phyloP scores from a whole-genome alignment of 2,888 invertebrate species.

The Oasisia sp. region DNA sequence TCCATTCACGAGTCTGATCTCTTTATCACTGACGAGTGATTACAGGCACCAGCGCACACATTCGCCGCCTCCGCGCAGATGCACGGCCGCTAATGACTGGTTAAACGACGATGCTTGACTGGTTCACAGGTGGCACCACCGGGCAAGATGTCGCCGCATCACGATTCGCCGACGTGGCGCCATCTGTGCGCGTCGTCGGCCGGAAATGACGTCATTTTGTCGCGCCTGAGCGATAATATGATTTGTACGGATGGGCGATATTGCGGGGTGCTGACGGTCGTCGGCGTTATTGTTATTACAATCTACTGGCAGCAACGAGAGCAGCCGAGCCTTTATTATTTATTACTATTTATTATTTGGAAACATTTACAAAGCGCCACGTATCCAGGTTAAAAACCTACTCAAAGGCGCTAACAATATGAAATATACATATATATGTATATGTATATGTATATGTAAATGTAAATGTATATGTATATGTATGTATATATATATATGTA shows the following conservation, averaged over 20 bases:
- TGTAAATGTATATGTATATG: too few relatives aligned
- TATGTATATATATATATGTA: too few relatives aligned
- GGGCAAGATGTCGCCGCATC: not conserved
- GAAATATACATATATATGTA: too few relatives aligned
- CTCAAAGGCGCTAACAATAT: too few relatives aligned
- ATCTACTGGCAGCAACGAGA: not conserved
- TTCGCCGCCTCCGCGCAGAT: not conserved
- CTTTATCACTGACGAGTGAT: slow-evolving; percentile 2
- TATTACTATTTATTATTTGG: not conserved
- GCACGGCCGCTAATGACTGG: not conserved
- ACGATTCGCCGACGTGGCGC: not conserved
- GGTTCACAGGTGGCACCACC: not conserved
- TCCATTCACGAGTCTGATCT: slow-evolving; percentile 7
- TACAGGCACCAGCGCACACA: not conserved
- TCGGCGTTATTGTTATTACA: not conserved
- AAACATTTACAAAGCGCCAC: too few relatives aligned
- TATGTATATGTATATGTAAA: too few relatives aligned
- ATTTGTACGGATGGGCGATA: not conserved
- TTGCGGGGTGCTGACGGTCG: not conserved
- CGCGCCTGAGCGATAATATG: not conserved
- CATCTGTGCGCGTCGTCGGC: not conserved
- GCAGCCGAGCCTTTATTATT: not conserved
- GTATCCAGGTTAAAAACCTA: too few relatives aligned
- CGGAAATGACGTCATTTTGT: not conserved
- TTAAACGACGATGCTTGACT: slow-evolving; percentile 2